Evolutionary conservation across 2,797 vertebrate genomes (phyloP).

Genomic region (Premnoplex brunnescens): DNA sequence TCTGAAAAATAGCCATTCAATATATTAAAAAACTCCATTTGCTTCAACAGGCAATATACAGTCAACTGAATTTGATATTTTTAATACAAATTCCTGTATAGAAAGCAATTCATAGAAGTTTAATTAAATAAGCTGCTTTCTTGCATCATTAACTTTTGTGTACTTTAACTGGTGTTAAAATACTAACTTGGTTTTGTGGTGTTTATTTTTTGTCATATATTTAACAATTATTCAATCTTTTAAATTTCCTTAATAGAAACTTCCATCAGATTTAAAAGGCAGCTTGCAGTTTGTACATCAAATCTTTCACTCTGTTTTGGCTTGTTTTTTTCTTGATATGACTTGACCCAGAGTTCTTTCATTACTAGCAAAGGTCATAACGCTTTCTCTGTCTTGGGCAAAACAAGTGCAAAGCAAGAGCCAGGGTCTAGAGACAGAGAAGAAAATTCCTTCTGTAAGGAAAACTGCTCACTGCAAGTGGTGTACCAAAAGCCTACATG

Average conservation of each 20-base stretch:
- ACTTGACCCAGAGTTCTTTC: neutral
- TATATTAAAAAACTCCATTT: neutral
- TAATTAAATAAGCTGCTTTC: neutral
- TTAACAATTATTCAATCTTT: neutral
- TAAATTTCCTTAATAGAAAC: neutral
- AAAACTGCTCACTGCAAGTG: neutral
- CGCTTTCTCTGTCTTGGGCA: neutral
- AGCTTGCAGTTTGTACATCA: neutral
- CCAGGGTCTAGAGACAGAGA: neutral
- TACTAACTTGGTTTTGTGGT: neutral
- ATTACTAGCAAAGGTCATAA: neutral
- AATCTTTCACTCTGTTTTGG: neutral
- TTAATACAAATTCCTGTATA: neutral
- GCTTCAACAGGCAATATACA: neutral
- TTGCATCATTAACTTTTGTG: neutral
- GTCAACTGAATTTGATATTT: neutral
- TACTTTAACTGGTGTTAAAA: neutral
- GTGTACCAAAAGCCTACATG: neutral
- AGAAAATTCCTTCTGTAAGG: neutral
- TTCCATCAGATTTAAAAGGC: neutral
- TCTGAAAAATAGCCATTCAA: neutral
- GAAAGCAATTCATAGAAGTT: neutral
- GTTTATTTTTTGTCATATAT: neutral
- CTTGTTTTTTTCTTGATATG: neutral
- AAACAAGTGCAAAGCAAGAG: neutral